Evolutionary conservation across 2,797 vertebrate genomes (phyloP), one percentile per base, ranked within the genome.

Genomic region (Protosalanx chinensis): DNA sequence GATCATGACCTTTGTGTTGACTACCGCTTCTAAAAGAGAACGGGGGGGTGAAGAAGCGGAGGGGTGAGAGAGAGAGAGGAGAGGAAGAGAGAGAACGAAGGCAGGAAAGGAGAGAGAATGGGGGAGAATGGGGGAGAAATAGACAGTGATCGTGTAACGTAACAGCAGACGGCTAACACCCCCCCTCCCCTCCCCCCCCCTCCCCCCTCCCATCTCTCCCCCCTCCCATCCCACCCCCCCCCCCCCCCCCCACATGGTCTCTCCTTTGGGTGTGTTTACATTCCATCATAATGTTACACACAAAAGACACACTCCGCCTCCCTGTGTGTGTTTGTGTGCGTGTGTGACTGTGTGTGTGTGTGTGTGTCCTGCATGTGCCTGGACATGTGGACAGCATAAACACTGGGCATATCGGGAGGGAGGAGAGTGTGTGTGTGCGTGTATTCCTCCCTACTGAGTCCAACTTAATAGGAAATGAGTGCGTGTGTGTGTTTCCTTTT

Each of bases 271-370:
- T 76, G 85, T 90, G 91, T 92, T 92, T 91, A 91, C 91, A 91
- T 92, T 91, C 89, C 90, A 82, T 70, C 80, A 85, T 72, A 64
- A 74, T 91, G 90, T 90, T 90, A 80, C 70, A 84, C 85, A 78
- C 81, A 72, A 70, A 73, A 84, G n/a, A n/a, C n/a, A 81, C 75
- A 86, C 88, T 87, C 88, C 88, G n/a, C 85, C 88, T 86, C 79
- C 90, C 85, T 91, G 88, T 88, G 89, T 90, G 87, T 61, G 63
- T 51, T 53, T 16, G 68, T 53, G n/a, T 27, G 10, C 66, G 63
- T 51, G 33, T 46, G 53, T 51, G 12, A 2, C 3, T 16, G 60
- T 56, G 6, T 66, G 35, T 6, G 6, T 51, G 65, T 67, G 12
- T 13, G 27, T 67, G 65, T 29, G 16, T 56, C n/a, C 75, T 61